Evolutionary conservation across 2,888 invertebrate species (phyloP).

Genomic region (Epinotia bilunana): DNA sequence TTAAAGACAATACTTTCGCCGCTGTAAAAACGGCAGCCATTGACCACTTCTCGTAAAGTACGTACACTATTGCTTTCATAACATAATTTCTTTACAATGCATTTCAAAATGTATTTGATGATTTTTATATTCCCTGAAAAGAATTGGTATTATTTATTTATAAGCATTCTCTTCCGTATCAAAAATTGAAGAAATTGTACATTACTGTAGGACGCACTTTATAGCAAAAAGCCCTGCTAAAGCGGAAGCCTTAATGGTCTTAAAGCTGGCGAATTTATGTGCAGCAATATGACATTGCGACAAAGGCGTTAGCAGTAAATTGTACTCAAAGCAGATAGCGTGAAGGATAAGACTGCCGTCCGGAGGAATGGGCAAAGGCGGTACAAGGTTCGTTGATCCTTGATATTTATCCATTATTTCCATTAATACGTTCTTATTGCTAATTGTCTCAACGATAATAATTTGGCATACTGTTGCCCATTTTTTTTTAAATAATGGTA

Average conservation of each 20-base stretch:
- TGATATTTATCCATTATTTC: not conserved
- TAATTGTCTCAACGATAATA: too few species aligned
- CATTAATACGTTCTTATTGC: too few species aligned
- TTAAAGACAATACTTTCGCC: too few species aligned
- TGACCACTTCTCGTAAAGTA: too few species aligned
- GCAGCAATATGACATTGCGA: conserved; percentile 16
- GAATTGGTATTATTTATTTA: not conserved
- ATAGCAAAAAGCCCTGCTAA: conserved; percentile 1
- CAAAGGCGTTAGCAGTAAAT: conserved; percentile 30
- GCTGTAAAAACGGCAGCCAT: too few species aligned
- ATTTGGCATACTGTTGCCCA: too few species aligned
- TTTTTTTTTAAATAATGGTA: too few species aligned
- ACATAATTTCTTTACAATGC: not conserved
- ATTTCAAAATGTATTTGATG: not conserved
- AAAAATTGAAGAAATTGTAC: not conserved
- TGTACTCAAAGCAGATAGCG: conserved; percentile 14
- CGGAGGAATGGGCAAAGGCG: not conserved
- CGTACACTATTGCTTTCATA: too few species aligned
- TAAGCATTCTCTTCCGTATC: not conserved
- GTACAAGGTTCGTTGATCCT: not conserved
- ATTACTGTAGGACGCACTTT: not conserved
- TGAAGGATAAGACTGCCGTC: not conserved
- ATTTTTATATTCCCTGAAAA: not conserved
- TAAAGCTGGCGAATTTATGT: conserved; percentile 24
- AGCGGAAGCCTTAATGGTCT: conserved; percentile 28